phyloP scores from a whole-genome alignment of 2,113 vertebrate genomes.

The Crypturellus undulatus region DNA sequence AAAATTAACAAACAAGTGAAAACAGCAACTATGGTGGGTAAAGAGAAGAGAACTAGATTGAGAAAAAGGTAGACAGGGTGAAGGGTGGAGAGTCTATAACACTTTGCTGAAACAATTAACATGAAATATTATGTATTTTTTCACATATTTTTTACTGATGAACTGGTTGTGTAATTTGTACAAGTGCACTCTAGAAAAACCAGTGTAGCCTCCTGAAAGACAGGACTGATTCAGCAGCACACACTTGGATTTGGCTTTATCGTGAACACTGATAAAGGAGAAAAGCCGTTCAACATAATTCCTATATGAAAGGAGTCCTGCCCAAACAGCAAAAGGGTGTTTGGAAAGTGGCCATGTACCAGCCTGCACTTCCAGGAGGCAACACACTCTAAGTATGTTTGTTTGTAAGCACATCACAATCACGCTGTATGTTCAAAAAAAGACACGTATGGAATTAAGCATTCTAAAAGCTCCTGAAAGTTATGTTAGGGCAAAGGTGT shows the following conservation, averaged over 20 bases:
- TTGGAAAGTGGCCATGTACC: background rate
- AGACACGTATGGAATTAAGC: background rate
- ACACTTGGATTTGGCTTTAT: background rate
- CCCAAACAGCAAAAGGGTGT: background rate
- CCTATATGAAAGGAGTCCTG: background rate
- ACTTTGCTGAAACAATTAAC: background rate
- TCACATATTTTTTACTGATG: background rate
- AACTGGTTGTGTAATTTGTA: background rate
- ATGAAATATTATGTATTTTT: background rate
- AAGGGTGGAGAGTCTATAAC: background rate
- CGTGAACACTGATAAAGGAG: background rate
- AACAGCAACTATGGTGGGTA: background rate
- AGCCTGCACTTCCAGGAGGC: background rate
- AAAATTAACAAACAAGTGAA: background rate
- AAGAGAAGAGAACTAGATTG: background rate
- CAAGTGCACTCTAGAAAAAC: background rate
- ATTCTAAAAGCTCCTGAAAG: background rate
- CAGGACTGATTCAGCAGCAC: background rate
- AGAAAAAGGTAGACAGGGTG: background rate
- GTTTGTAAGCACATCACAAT: background rate
- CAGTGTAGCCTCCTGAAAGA: background rate
- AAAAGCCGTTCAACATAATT: background rate
- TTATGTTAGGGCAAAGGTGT: background rate
- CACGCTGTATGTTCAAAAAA: background rate
- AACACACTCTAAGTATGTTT: background rate